Base-by-base conservation (phyloP, 2,888 invertebrate species). In the Urechis unicinctus region DNA sequence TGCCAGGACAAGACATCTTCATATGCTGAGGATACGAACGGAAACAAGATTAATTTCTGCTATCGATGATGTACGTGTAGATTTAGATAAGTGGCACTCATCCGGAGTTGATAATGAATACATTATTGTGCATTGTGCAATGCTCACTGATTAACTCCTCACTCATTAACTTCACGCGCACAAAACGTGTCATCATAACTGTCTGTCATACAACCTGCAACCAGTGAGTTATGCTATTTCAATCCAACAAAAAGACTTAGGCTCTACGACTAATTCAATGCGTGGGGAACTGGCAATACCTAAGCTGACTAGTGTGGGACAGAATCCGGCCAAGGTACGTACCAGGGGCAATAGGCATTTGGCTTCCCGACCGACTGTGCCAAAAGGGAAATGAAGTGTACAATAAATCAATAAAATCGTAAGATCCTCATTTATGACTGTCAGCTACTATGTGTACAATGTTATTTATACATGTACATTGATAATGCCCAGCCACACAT, bases 1-100 rank as follows among this genome's bases (percentile, higher is more conserved):
- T 55, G 1, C 60, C 66, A 0, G 80, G 80, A 6, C 72, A 80
- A 61, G 74, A 80, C 58, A 46, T 81, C 45, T 81, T 81, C 66
- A 68, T 81, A 45, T 61, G 79, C 41, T 80, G 81, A n/a, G 81
- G 74, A 9, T 66, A 67, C 42, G 49, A 54, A 2, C 63, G 63
- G 9, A 61, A 66, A 42, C 29, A 65, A 57, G 72, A 71, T n/a
- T 73, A 44, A 51, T n/a, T n/a, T n/a, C n/a, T n/a, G n/a, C n/a
- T n/a, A n/a, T n/a, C n/a, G n/a, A n/a, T n/a, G n/a, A n/a, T n/a
- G n/a, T n/a, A n/a, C n/a, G n/a, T n/a, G n/a, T n/a, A n/a, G n/a
- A n/a, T n/a, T n/a, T n/a, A n/a, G n/a, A n/a, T n/a, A n/a, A n/a
- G n/a, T n/a, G n/a, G n/a, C n/a, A n/a, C n/a, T n/a, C n/a, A n/a